Evolutionary conservation across 2,888 invertebrate species (phyloP).

Genomic region (Aplocera efformata): DNA sequence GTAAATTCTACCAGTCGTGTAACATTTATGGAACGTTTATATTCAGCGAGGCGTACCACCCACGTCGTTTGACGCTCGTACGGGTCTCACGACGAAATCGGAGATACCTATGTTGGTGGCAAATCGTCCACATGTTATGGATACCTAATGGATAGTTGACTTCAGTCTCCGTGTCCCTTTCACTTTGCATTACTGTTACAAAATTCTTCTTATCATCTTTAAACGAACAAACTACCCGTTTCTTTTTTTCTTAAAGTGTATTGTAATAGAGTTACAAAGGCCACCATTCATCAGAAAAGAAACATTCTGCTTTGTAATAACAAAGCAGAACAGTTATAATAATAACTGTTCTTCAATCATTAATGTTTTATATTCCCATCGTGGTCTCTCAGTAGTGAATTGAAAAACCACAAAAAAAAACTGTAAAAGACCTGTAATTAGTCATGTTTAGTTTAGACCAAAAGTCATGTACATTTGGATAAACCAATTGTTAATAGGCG

Average conservation of each 20-base stretch:
- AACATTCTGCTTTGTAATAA: too few relatives aligned
- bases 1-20: constrained; percentile 42
- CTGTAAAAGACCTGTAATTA: too few relatives aligned
- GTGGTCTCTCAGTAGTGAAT: too few relatives aligned
- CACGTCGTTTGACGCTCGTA: constrained; percentile 55
- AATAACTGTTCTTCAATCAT: too few relatives aligned
- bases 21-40: constrained; percentile 63
- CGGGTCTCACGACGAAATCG: constrained; percentile 52
- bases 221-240: too few relatives aligned
- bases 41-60: constrained; percentile 65
- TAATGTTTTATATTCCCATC: too few relatives aligned
- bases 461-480: constrained; percentile 5
- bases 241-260: too few relatives aligned
- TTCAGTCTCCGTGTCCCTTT: constrained; percentile 30
- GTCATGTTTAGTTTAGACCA: too few relatives aligned
- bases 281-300: too few relatives aligned
- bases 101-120: constrained; percentile 53
- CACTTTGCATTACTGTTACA: constrained; percentile 1
- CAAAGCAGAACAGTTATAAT: too few relatives aligned
- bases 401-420: too few relatives aligned
- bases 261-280: too few relatives aligned
- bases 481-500: constrained; percentile 31
- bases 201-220: background rate
- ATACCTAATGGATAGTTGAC: constrained; percentile 30
- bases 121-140: constrained; percentile 34